Base-by-base conservation (phyloP, 2,797 vertebrate genomes). In the Phalloptychus januarius region DNA sequence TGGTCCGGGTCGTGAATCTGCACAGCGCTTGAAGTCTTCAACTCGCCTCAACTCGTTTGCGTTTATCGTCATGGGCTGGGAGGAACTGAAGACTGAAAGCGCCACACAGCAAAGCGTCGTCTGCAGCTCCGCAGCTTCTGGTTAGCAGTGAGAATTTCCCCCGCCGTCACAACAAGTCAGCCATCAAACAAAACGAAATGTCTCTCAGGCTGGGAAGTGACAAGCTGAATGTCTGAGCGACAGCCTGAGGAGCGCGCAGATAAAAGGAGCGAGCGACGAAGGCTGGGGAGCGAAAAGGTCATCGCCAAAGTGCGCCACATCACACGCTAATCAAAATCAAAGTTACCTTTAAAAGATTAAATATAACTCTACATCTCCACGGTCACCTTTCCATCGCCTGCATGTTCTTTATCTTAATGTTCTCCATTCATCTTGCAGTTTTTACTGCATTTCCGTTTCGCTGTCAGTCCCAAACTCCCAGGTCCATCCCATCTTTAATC, bases 71-170 rank as follows among this genome's bases (percentile, higher is more conserved):
- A 95, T 90, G 95, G 95, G 95, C 95, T 96, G 96, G 95, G 96
- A 96, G 96, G 95, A 96, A 96, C 94, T 96, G 95, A 96, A 96
- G 96, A 96, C 96, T 96, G 96, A 96, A 94, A 95, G 94, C 93
- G 95, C 95, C 95, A 95, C 95, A 92, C 95, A 95, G 96, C 2
- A 78, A 45, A 12, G 85, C 82, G 70, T 92, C 86, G 76, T 71
- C 80, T 28, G 72, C 0, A 23, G 52, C 28, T 50, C 74, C 65
- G 78, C 61, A 79, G 82, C 76, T 71, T 81, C 74, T 8, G 42
- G 31, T 79, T n/a, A 70, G 67, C 4, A 23, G 73, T 67, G 45
- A 61, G 42, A 73, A 45, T 44, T 74, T 42, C 4, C 44, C 5
- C 50, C 20, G 23, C 74, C 0, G 63, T 48, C 11, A 5, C 48